These are phyloP conservation scores for Volucella inflata DNA, from an alignment of 2,888 invertebrate species.

Conservation along the genomic window DNA sequence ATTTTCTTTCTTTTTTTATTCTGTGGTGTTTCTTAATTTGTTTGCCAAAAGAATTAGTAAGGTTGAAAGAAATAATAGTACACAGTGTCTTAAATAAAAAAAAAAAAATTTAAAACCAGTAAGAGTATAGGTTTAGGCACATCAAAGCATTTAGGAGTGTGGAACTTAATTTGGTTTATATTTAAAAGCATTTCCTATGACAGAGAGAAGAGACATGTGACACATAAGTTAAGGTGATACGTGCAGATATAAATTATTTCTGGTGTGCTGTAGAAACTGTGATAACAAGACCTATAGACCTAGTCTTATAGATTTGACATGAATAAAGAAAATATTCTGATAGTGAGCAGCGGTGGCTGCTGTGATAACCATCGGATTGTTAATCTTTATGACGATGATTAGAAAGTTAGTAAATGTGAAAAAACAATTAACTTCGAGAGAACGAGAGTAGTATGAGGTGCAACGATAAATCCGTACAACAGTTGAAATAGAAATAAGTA, in stretches of 20 bases:
- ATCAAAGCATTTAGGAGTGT: background rate
- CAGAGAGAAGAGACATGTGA: background rate
- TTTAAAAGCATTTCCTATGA: background rate
- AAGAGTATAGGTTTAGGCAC: background rate
- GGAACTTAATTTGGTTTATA: background rate
- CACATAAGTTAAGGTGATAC: background rate
- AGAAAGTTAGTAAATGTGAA: conserved; percentile 28
- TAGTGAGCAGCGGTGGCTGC: background rate
- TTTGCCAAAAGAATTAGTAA: conserved; percentile 48
- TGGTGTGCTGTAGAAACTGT: too few relatives aligned
- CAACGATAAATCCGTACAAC: background rate
- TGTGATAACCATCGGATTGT: background rate
- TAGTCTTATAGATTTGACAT: background rate
- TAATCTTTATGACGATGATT: conserved; percentile 5
- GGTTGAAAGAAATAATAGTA: conserved; percentile 36
- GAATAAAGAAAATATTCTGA: background rate
- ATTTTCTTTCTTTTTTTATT: conserved; percentile 38
- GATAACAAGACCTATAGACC: too few relatives aligned
- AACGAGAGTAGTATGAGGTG: conserved; percentile 21
- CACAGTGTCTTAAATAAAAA: conserved; percentile 49
- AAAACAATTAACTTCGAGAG: background rate
- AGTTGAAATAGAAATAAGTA: conserved; percentile 12
- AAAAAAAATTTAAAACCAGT: conserved; percentile 27
- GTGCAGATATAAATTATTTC: background rate
- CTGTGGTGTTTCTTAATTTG: conserved; percentile 15